Evolutionary conservation across 2,113 vertebrate species (phyloP), one percentile per base, ranked within the genome.

Genomic region (Oreotragus oreotragus): DNA sequence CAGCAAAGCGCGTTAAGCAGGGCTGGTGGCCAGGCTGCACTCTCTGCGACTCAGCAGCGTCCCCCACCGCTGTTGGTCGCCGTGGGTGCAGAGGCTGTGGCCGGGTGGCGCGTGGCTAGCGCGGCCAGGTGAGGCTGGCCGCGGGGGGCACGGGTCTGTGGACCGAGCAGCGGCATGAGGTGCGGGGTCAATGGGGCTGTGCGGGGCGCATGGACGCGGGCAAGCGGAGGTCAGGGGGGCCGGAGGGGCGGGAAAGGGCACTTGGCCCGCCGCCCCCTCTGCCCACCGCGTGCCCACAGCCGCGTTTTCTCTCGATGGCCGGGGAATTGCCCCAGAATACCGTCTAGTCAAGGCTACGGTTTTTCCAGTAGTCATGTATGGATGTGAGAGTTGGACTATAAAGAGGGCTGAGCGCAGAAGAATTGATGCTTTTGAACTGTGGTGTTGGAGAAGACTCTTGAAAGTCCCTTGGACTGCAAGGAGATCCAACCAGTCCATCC

Each of bases 191-290:
- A 62, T 6, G 28, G 5, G 28, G 58, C 58, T 62, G 58, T 1
- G 1, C 6, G 1, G 27, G 58, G 58, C 28, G 0, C 28, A 1
- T 14, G 60, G 28, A 13, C 0, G 5, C 2, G 0, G 13, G 28
- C 13, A 1, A 16, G 15, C 15, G 7, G 30, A 7, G 7, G 15
- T 7, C 7, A 5, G 30, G 7, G 60, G 15, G 30, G 1, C 16
- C 30, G 0, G 3, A 16, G 60, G 6, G 14, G 30, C 16, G 0
- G 60, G 62, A 16, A 64, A n/a, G 62, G 33, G 62, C 30, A 15
- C 62, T 64, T 8, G 60, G 62, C 60, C 14, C 3, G 0, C 14
- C 30, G 33, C 60, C 14, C 0, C 30, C 30, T 33, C 30, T 17
- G 62, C 62, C 33, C 33, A 1, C 30, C 3, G 3, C 1, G 7